phyloP scores from a whole-genome alignment of 2,113 vertebrate genomes.

The Gadus macrocephalus region DNA sequence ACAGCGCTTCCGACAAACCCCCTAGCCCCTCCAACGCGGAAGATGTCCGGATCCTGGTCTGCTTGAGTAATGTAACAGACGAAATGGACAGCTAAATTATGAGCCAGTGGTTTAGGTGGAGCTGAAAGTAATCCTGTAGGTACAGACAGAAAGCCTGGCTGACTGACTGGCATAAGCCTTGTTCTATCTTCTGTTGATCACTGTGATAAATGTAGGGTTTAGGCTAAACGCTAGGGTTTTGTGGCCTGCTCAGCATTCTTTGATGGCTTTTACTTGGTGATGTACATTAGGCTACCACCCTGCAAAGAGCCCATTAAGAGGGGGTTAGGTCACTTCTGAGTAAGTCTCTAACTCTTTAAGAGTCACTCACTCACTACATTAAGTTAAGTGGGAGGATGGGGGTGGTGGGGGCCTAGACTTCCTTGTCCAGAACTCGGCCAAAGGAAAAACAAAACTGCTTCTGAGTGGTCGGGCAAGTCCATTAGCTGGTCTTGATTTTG shows the following conservation, averaged over 20 bases:
- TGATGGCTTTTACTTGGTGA: conserved; percentile 15
- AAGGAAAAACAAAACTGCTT: conserved; percentile 15
- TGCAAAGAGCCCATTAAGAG: conserved; percentile 31
- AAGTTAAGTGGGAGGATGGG: neutral
- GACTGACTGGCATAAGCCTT: conserved; percentile 17
- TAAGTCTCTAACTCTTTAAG: conserved; percentile 15
- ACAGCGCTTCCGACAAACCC: conserved; percentile 31
- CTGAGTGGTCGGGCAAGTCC: neutral
- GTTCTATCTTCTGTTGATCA: conserved; percentile 20
- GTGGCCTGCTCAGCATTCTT: conserved; percentile 32
- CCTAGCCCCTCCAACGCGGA: neutral
- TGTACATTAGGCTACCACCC: conserved; percentile 20
- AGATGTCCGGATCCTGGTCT: conserved; percentile 15
- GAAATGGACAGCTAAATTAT: conserved; percentile 9
- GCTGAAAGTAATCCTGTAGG: conserved; percentile 7
- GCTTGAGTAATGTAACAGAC: conserved; percentile 44
- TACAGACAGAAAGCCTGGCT: conserved; percentile 22
- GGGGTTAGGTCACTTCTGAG: conserved; percentile 37
- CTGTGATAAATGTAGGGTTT: conserved; percentile 34
- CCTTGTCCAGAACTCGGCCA: neutral
- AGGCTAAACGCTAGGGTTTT: conserved; percentile 28
- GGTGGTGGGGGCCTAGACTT: neutral
- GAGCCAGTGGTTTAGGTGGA: neutral
- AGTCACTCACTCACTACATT: conserved; percentile 21
- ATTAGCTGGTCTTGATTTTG: conserved; percentile 1